Percentiles rank a stretch among this genome's conserved stretches.
Conservation (phyloP, 2,888 invertebrate genomes). For the Plebejus argus region DNA sequence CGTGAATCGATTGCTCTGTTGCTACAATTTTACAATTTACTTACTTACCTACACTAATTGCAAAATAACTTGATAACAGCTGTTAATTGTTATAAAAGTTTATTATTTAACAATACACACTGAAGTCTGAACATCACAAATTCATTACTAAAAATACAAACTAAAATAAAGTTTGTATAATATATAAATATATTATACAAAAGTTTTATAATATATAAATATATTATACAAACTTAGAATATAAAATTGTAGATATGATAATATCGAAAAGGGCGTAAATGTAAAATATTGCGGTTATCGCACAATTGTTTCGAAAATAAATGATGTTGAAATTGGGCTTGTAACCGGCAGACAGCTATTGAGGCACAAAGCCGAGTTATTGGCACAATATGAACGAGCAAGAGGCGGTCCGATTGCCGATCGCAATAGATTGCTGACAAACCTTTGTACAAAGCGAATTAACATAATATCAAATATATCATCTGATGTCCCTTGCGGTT, state of each 20-base stretch:
- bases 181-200: no score
- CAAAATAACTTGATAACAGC: background rate
- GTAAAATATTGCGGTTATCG: background rate
- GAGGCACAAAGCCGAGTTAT: conserved; percentile 21
- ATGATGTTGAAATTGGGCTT: background rate
- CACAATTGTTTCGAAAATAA: conserved; percentile 3
- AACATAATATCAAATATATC: background rate
- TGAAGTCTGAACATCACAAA: no score
- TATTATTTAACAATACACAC: no score
- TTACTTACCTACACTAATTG: no score
- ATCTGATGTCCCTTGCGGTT: background rate
- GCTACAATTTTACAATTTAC: no score
- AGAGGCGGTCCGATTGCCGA: conserved; percentile 17
- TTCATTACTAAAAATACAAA: no score
- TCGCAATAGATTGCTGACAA: conserved; percentile 25
- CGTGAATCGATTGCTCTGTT: background rate
- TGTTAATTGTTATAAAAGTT: no score
- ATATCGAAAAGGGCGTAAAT: background rate
- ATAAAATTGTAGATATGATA: no score
- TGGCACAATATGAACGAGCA: conserved; percentile 9
- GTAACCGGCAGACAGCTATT: background rate
- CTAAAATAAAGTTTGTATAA: no score
- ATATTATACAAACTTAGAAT: no score
- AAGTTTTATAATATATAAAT: no score
- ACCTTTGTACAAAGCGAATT: conserved; percentile 8